Evolutionary conservation across 1,140 invertebrate species (phyloP).

Genomic region (Lamellibrachia luymesi): DNA sequence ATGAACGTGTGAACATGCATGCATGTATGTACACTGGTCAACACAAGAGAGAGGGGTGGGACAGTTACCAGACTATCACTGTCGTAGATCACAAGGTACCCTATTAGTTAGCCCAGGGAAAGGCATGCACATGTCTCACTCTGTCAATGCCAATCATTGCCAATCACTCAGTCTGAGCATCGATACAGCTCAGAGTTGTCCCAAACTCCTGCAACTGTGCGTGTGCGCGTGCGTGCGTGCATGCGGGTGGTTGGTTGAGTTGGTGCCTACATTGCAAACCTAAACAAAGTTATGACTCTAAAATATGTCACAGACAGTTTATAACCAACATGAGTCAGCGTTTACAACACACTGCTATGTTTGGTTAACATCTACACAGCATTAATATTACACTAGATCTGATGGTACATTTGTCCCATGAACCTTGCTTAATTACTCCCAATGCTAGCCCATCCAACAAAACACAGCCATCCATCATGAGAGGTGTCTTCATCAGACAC

Average conservation of each 20-base stretch:
- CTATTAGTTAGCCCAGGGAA: not conserved
- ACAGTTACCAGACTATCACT: not conserved
- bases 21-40: not conserved
- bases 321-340: no score
- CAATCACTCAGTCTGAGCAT: not conserved
- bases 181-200: not conserved
- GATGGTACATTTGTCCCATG: not conserved
- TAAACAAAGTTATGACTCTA: no score
- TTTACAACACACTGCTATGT: no score
- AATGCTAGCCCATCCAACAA: not conserved
- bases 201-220: not conserved
- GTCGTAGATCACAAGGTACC: not conserved
- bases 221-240: not conserved
- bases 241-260: not conserved
- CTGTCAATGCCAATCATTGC: not conserved
- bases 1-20: not conserved
- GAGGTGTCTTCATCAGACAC: not conserved
- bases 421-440: not conserved
- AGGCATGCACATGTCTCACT: not conserved
- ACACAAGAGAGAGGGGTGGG: not conserved
- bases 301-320: no score
- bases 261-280: no score
- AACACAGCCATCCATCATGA: not conserved
- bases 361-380: not conserved
- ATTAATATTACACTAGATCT: not conserved